phyloP scores from a whole-genome alignment of 2,888 invertebrate species.

The Fragum sueziense region DNA sequence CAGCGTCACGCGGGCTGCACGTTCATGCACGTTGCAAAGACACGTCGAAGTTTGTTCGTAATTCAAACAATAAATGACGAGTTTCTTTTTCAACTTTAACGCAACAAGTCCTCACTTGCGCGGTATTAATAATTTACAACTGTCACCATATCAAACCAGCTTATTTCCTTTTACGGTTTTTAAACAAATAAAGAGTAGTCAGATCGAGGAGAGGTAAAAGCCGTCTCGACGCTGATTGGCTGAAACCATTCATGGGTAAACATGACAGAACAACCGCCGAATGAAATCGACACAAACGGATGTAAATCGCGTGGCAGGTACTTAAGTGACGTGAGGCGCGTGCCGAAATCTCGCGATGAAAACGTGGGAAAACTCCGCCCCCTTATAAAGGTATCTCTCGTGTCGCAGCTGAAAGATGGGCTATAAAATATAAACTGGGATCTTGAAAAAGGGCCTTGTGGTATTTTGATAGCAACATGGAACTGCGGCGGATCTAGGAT shows the following conservation, averaged over 20 bases:
- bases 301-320: slow-evolving; percentile 53
- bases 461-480: too few relatives aligned
- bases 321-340: slow-evolving; percentile 60
- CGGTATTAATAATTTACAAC: background rate
- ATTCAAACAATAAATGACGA: background rate
- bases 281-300: slow-evolving; percentile 51
- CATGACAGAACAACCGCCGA: slow-evolving; percentile 37
- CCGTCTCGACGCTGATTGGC: slow-evolving; percentile 38
- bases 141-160: background rate
- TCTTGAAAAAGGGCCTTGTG: too few relatives aligned
- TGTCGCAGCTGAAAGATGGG: slow-evolving; percentile 40
- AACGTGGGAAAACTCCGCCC: slow-evolving; percentile 65
- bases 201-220: slow-evolving; percentile 1
- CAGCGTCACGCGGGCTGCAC: slow-evolving; percentile 12
- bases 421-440: too few relatives aligned
- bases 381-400: slow-evolving; percentile 51
- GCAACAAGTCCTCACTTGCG: slow-evolving; percentile 37
- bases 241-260: slow-evolving; percentile 25
- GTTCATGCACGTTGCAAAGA: background rate
- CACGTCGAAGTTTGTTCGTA: background rate
- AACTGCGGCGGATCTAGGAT: too few relatives aligned
- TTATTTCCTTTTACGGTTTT: slow-evolving; percentile 10
- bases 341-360: slow-evolving; percentile 48
- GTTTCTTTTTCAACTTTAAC: background rate
- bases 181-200: slow-evolving; percentile 15